Conservation (phyloP, 2,888 invertebrate species). For the Drosophila putrida region DNA sequence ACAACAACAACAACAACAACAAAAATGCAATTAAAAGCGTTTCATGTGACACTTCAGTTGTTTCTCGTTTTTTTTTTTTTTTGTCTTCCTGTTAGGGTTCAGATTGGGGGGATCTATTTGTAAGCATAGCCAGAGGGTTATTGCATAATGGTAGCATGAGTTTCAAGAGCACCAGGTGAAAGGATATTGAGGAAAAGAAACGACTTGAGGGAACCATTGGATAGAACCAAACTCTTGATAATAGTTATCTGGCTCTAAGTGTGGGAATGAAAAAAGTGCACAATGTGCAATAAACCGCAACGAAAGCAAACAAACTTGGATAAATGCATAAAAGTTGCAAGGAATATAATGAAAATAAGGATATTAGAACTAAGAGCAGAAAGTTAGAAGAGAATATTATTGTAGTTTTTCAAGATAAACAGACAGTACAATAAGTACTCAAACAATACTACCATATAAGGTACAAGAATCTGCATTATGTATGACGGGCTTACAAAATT, state of each 20-base stretch:
- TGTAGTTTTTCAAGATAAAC: neutral
- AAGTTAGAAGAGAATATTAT: neutral
- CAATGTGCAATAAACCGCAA: neutral
- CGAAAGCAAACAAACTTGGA: constrained; percentile 11
- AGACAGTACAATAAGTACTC: too few species aligned
- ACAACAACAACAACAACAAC: constrained; percentile 39
- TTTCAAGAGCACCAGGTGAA: constrained; percentile 38
- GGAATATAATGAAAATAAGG: neutral
- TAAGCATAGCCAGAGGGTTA: constrained; percentile 20
- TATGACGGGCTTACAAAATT: too few species aligned
- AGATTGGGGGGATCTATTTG: constrained; percentile 26
- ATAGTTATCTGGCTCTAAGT: constrained; percentile 40
- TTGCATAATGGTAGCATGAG: constrained; percentile 34
- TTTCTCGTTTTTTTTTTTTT: constrained; percentile 5
- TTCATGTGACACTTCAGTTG: constrained; percentile 73
- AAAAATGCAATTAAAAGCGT: constrained; percentile 73
- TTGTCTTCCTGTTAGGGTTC: neutral
- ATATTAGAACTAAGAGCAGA: neutral
- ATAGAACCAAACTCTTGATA: constrained; percentile 47
- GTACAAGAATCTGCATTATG: too few species aligned
- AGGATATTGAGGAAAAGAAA: constrained; percentile 24
- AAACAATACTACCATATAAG: too few species aligned
- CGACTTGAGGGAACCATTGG: constrained; percentile 32
- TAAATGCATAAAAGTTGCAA: constrained; percentile 13
- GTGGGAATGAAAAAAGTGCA: neutral